A percentile compares a stretch with the other conserved stretches of the same genome.
phyloP scores from a whole-genome alignment of 2,113 vertebrate species.

The Phyllopteryx taeniolatus region DNA sequence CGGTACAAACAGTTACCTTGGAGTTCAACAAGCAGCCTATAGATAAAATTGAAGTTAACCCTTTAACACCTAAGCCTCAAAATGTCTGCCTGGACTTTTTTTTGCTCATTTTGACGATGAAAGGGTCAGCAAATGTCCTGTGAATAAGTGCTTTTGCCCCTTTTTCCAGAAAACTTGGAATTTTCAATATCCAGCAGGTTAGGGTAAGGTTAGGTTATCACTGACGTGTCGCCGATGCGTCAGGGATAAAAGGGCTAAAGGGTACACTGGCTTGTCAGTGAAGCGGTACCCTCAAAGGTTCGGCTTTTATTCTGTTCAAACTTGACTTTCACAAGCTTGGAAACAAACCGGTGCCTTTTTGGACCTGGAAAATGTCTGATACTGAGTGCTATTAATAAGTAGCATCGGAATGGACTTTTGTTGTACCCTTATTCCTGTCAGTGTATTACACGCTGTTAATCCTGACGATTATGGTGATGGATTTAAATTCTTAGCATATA shows the following conservation, averaged over 20 bases:
- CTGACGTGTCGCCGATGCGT: too few relatives aligned
- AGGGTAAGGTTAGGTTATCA: too few relatives aligned
- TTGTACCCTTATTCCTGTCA: not conserved
- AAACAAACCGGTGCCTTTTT: not conserved
- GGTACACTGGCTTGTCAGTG: not conserved
- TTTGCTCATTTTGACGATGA: too few relatives aligned
- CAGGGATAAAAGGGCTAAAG: not conserved
- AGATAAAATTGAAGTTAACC: not conserved
- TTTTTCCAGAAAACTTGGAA: too few relatives aligned
- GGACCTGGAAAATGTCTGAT: not conserved
- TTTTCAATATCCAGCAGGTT: too few relatives aligned
- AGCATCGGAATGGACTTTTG: not conserved
- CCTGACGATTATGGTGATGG: not conserved
- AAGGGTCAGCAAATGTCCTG: too few relatives aligned
- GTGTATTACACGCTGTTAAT: not conserved
- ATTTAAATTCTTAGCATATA: slow-evolving; percentile 7
- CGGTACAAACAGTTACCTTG: not conserved
- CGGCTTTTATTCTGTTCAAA: not conserved
- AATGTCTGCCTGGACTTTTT: too few relatives aligned
- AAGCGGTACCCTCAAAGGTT: not conserved
- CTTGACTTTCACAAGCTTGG: not conserved
- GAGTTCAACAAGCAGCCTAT: not conserved
- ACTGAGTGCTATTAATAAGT: not conserved
- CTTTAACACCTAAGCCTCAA: too few relatives aligned
- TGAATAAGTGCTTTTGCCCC: too few relatives aligned